These are phyloP conservation scores for Ips nitidus DNA, from an alignment of 1,140 invertebrate species.

Conservation along the genomic window DNA sequence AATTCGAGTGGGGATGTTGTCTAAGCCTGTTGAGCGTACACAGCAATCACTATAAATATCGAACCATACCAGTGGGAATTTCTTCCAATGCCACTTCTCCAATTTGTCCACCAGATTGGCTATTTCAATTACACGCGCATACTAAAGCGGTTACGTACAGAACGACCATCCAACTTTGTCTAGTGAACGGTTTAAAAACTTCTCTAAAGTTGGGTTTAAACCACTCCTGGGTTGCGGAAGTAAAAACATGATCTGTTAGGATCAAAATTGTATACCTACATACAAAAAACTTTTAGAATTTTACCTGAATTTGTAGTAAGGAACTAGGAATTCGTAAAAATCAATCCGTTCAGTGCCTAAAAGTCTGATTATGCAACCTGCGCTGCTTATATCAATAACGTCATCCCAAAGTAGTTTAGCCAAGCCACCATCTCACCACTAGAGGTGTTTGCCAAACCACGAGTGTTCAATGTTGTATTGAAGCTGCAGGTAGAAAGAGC, in stretches of 20 bases:
- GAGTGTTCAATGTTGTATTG: conserved; percentile 22
- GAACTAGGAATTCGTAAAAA: conserved; percentile 40
- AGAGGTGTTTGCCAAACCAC: conserved; percentile 42
- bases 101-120: too few species aligned
- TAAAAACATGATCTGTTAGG: too few species aligned
- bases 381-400: conserved; percentile 4
- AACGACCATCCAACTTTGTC: too few species aligned
- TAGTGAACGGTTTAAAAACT: too few species aligned
- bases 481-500: conserved; percentile 26
- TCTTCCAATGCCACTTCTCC: too few species aligned
- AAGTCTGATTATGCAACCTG: conserved; percentile 10
- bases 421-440: conserved; percentile 39
- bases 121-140: too few species aligned
- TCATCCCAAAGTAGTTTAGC: conserved; percentile 11
- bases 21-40: too few species aligned
- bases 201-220: too few species aligned
- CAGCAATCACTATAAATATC: too few species aligned
- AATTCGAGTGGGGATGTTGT: conserved; percentile 36
- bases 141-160: too few species aligned
- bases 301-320: conserved; percentile 42
- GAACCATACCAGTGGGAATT: too few species aligned
- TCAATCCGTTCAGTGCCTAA: conserved; percentile 29
- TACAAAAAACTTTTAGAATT: conserved; percentile 37
- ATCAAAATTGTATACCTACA: conserved; percentile 37
- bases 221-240: too few species aligned